Conservation (phyloP, 2,113 vertebrate species). For the Brachyhypopomus occidentalis region DNA sequence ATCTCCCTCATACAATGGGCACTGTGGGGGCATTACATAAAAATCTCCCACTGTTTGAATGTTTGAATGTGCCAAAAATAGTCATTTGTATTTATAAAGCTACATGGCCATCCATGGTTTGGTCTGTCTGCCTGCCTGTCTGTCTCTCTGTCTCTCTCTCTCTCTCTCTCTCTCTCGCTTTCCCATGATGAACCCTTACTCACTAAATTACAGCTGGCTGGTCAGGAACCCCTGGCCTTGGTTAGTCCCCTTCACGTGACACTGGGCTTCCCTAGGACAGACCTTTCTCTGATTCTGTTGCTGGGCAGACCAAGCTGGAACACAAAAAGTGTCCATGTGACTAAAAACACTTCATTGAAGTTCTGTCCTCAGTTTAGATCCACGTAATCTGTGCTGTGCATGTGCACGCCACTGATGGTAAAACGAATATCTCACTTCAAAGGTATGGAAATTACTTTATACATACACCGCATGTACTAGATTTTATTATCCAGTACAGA, state of each 20-base stretch:
- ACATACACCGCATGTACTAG: slow-evolving; percentile 5
- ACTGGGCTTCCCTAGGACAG: slow-evolving; percentile 11
- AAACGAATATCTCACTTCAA: slow-evolving; percentile 41
- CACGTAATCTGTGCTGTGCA: slow-evolving; percentile 35
- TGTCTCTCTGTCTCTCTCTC: slow-evolving; percentile 8
- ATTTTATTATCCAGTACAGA: slow-evolving; percentile 3
- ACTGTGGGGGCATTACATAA: no score
- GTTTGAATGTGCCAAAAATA: no score
- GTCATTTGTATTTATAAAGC: no score
- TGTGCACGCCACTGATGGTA: neutral
- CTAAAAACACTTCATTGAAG: slow-evolving; percentile 22
- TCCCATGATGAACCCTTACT: slow-evolving; percentile 1
- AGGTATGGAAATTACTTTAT: slow-evolving; percentile 29
- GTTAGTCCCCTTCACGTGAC: slow-evolving; percentile 32
- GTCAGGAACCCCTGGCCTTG: slow-evolving; percentile 49
- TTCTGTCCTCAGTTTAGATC: slow-evolving; percentile 16
- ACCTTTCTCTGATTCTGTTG: slow-evolving; percentile 5
- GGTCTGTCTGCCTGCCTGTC: neutral
- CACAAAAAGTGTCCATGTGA: neutral
- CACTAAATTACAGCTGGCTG: slow-evolving; percentile 50
- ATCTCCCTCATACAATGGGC: no score
- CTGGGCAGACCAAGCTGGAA: slow-evolving; percentile 5
- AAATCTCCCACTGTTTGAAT: no score
- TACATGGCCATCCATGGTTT: neutral
- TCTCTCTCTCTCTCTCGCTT: slow-evolving; percentile 21